phyloP scores from a whole-genome alignment of 2,797 vertebrate species.

The Labroides dimidiatus region DNA sequence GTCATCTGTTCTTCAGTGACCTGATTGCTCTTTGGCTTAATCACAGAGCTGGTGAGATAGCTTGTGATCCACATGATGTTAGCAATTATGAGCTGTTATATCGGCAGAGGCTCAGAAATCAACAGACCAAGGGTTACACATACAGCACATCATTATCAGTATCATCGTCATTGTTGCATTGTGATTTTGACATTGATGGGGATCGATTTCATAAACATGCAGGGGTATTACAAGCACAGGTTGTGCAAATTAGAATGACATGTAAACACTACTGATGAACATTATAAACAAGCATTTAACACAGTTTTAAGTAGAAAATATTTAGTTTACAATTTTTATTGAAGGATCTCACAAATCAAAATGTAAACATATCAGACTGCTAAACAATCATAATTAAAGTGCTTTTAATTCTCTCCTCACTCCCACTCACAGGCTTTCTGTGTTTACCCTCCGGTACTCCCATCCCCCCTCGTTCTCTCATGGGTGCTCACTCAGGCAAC shows the following conservation, averaged over 20 bases:
- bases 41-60: neutral
- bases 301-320: neutral
- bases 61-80: constrained; percentile 19
- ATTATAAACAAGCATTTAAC: too few relatives aligned
- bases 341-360: neutral
- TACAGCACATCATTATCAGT: neutral
- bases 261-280: neutral
- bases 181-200: neutral
- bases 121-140: neutral
- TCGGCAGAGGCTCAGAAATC: neutral
- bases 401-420: constrained; percentile 28
- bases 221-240: neutral
- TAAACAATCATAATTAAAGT: constrained; percentile 12
- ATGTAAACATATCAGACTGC: neutral
- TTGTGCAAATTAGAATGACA: constrained; percentile 29
- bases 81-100: neutral
- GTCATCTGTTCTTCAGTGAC: constrained; percentile 2
- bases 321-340: neutral
- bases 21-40: neutral
- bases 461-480: constrained; percentile 57
- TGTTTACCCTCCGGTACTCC: constrained; percentile 45
- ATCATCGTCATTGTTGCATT: neutral
- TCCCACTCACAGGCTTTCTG: constrained; percentile 37
- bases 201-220: constrained; percentile 13
- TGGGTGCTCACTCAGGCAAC: constrained; percentile 68